These are phyloP conservation scores for Chrysochloris asiatica DNA, from an alignment of 2,113 vertebrate genomes.

Conservation along the genomic window DNA sequence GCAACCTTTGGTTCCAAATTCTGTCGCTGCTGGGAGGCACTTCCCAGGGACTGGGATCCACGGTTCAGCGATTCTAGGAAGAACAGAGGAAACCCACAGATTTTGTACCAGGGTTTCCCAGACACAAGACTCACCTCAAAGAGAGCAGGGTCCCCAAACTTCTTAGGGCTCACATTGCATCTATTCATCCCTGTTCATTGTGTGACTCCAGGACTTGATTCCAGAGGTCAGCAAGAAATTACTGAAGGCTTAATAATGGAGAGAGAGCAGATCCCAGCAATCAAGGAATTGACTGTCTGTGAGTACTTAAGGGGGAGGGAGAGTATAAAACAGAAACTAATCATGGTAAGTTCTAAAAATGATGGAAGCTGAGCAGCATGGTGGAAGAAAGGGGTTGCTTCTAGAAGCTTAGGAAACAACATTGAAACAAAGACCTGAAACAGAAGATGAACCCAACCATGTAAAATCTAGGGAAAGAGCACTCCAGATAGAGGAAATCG, in stretches of 20 bases:
- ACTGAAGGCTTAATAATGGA: background rate
- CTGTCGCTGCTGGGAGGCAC: background rate
- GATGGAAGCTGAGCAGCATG: background rate
- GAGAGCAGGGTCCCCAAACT: background rate
- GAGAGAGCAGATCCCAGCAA: background rate
- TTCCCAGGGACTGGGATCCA: background rate
- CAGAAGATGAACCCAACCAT: background rate
- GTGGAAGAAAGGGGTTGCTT: background rate
- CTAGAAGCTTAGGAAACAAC: background rate
- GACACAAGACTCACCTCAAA: background rate
- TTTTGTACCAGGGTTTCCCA: background rate
- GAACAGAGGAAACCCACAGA: constrained; percentile 6
- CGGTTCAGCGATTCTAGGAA: constrained; percentile 27
- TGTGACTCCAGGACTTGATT: background rate
- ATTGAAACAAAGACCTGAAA: background rate
- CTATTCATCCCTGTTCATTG: background rate
- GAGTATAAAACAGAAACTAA: background rate
- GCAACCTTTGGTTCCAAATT: background rate
- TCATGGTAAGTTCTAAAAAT: background rate
- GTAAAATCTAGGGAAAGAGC: background rate
- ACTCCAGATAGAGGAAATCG: background rate
- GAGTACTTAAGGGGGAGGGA: background rate
- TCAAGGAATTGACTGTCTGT: background rate
- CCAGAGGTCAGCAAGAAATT: background rate
- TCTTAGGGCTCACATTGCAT: background rate